Evolutionary conservation across 2,113 vertebrate species (phyloP), one percentile per base, ranked within the genome.

Genomic region (Nyctibius bracteatus): DNA sequence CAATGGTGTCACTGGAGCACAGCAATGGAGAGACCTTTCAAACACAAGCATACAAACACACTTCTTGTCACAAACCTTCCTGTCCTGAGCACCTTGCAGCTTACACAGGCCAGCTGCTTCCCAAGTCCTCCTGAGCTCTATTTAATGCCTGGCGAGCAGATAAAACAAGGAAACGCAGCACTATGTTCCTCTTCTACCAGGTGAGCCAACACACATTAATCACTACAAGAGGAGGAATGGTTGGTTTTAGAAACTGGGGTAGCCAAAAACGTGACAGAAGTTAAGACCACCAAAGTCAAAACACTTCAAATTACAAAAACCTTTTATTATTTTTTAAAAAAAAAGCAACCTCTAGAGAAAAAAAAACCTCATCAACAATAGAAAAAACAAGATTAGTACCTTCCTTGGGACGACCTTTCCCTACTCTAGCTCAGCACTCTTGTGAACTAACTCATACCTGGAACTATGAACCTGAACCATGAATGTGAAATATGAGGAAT

Each of bases 301-400:
- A 46, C 0, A 3, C 21, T 54, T 12, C 3, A 2, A 59, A 61
- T 51, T 41, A 55, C 4, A 43, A 23, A n/a, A 49, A 5, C 1
- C 4, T 18, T 28, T 31, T 10, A 28, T 59, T 66, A 43, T n/a
- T 41, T 8, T n/a, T 41, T 8, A 37, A 37, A 65, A 51, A 58
- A 47, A 47, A 2, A 27, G 12, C 20, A 72, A 49, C 18, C 58
- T 33, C 57, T 47, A 52, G 10, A 70, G 30, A 57, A 24, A 43
- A 81, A 63, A 30, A 8, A 14, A 4, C 23, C 28, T 18, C 8
- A 31, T 1, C 44, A 87, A 61, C 24, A 46, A n/a, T 0, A 72
- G 21, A 27, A 82, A 54, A 51, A 19, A 1, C 6, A 63, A 18
- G 30, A 35, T 70, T 59, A 86, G 18, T 16, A 47, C 35, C 24